Base-by-base conservation (phyloP, 2,888 invertebrate genomes). In the Hyposoter dolosus region DNA sequence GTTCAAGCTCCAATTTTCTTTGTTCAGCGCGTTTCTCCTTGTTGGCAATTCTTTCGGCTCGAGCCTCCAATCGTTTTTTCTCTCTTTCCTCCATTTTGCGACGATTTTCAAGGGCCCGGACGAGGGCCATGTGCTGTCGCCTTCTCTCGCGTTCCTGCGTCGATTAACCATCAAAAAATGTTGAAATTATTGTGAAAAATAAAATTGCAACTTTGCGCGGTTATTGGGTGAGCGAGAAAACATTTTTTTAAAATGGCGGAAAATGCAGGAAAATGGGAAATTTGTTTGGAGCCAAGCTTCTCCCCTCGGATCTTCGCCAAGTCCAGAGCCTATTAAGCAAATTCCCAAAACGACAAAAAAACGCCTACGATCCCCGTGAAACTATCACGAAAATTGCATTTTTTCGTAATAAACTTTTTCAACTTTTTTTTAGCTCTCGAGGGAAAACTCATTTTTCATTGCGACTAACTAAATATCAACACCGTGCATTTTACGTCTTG, bases 21-120 rank as follows among this genome's bases (percentile, higher is more conserved):
- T 96, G 96, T 90, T 97, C 98, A 90, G 98, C 94, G 92, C 97
- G 97, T 92, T 97, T 97, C 94, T 99, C 98, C 89, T 98, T 97
- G 82, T 97, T 97, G 19, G 97, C 96, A 89, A 98, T 95, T 90
- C 98, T 96, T 94, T 98, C 98, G 80, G 98, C 96, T 83, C 98
- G 95, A 90, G 97, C 96, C 94, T 97, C 95, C 83, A 96, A 96
- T 88, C 97, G 96, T 92, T 96, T 96, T 90, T 96, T 96, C 92
- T 98, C 98, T 12, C 97, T 95, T 91, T 98, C 98, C 93, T 99
- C 98, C 94, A 97, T 97, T 91, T 98, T 96, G 88, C 98, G 96
- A 28, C 98, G 96, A 86, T 97, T 96, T 93, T 99, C 99, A 86
- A 99, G 93, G 72, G 98, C 98, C 43, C 98, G 97, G 68, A 99